A percentile compares a stretch with the other conserved stretches of the same genome.
phyloP scores from a whole-genome alignment of 2,113 vertebrate genomes.

The Oreotrochilus melanogaster region DNA sequence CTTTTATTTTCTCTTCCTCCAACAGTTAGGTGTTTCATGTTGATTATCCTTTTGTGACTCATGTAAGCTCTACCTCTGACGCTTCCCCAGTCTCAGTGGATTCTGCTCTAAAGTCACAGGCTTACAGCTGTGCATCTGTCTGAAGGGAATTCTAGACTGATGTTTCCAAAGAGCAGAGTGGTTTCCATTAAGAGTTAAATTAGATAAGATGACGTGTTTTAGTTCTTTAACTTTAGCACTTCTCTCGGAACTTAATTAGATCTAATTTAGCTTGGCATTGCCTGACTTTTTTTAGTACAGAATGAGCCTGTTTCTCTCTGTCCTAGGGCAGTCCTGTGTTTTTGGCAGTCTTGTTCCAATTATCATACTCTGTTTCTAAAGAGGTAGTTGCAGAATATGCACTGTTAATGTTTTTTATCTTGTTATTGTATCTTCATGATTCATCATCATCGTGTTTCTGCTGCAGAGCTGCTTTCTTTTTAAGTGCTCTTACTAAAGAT shows the following conservation, averaged over 20 bases:
- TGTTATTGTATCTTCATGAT: constrained; percentile 2
- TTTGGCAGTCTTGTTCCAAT: constrained; percentile 42
- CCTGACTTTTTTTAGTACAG: constrained; percentile 28
- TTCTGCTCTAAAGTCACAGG: not conserved
- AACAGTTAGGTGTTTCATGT: not conserved
- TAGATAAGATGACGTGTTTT: not conserved
- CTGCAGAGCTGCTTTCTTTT: constrained; percentile 24
- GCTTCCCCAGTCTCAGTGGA: not conserved
- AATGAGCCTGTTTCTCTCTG: constrained; percentile 40
- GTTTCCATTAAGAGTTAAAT: constrained; percentile 23
- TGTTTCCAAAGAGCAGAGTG: not conserved
- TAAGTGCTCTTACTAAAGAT: constrained; percentile 49
- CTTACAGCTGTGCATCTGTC: not conserved
- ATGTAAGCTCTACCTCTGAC: not conserved
- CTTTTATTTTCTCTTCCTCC: not conserved
- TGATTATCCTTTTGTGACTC: not conserved
- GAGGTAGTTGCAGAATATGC: not conserved
- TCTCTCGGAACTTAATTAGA: constrained; percentile 42
- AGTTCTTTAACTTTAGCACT: constrained; percentile 30
- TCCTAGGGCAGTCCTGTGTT: constrained; percentile 47
- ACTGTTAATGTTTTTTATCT: constrained; percentile 41
- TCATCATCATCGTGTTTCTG: not conserved
- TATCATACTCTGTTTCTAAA: not conserved
- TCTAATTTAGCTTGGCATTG: constrained; percentile 46
- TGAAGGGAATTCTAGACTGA: not conserved